Evolutionary conservation across 2,113 vertebrate genomes (phyloP), one percentile per base, ranked within the genome.

Genomic region (Ivindomyrus marchei): DNA sequence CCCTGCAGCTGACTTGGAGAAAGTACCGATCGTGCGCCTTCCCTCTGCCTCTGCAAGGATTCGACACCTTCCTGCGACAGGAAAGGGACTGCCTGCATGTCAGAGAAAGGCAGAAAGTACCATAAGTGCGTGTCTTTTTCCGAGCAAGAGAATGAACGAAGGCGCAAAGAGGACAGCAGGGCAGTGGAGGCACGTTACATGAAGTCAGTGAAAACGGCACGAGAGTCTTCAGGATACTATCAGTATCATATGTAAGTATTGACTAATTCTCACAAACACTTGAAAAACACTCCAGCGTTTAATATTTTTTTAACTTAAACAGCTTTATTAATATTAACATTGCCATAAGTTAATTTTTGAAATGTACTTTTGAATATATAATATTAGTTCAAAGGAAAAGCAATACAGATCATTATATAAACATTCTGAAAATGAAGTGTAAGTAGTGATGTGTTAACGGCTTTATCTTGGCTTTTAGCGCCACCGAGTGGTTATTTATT

Each of bases 151-250:
- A 92, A 91, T 87, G 92, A 92, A 83, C 91, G 90, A 88, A 70
- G 91, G 85, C 92, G 92, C 90, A 94, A 93, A 90, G 92, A 94
- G 89, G 93, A 94, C 88, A 94, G 94, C 92, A 92, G 93, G 83
- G 90, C 91, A 77, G 87, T 93, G 92, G 92, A 92, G 87, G 91
- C 91, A 91, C 92, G 90, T 90, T 50, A 92, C 92, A n/a, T 92
- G 88, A 93, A 90, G 47, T 85, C 92, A 17, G 90, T 87, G 50
- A 89, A 85, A 39, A 92, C 89, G 1, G 46, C 87, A 45, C 24
- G 87, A 58, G 91, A 92, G 47, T 86, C 85, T 0, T 88, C 90
- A 50, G 92, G 92, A 53, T 90, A 90, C 85, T 89, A 90, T 50
- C 88, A 87, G 1, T 80, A 91, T 39, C 91, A 89, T 62, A 92